Evolutionary conservation across 2,888 invertebrate species (phyloP), one percentile per base, ranked within the genome.

Genomic region (Ennomos fuscantarius): DNA sequence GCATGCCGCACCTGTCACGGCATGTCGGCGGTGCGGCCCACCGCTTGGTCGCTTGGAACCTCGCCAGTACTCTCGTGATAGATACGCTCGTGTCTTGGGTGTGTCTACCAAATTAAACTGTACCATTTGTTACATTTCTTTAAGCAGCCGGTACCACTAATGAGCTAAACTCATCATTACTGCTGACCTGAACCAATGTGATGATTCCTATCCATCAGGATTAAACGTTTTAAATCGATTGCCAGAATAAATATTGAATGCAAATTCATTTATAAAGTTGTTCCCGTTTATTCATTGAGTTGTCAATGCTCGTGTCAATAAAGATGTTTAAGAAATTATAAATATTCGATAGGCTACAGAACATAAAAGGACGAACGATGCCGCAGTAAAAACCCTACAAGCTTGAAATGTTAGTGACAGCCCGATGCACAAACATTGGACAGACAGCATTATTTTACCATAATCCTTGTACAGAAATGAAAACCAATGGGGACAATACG

Each of bases 341-440:
- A 89, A 92, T 92, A 92, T 89, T 85, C 82, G 82, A 90, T 88
- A 80, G 69, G 63, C 73, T 80, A 75, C 76, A 70, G 76, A 74
- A 79, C 77, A 79, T 78, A 74, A 74, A 73, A 81, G 76, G 76
- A 82, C 81, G 80, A 85, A 84, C 82, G 81, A 79, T 79, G 80
- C 73, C 69, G 81, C 81, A 75, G 79, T 83, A 90, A 90, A 89
- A 91, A 89, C 86, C 79, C 81, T 81, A 77, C 74, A 62, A 72
- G 86, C 89, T 92, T 91, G 92, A 92, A 86, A 89, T 86, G 91
- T 90, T 86, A 89, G 86, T 87, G 92, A 89, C 91, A 89, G 86
- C 69, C 71, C 76, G 87, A 89, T 90, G 87, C 91, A 90, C 89
- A 88, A 87, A 87, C 87, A 89, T 84, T 83, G 79, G 85, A 83